These are phyloP conservation scores for Mustela nigripes DNA, from an alignment of 2,113 vertebrate species.

Conservation along the genomic window DNA sequence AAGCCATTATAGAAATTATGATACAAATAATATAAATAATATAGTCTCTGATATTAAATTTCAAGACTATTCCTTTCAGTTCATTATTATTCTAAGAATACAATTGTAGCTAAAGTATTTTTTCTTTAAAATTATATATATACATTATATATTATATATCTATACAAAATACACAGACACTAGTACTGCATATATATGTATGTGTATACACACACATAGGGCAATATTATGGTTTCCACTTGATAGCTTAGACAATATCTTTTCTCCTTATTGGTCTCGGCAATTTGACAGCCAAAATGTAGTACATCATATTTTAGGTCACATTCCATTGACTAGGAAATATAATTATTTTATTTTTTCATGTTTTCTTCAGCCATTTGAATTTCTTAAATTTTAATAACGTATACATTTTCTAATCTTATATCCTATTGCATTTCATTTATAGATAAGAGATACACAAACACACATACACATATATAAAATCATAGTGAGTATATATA, in stretches of 20 bases:
- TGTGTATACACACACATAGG: background rate
- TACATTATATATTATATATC: background rate
- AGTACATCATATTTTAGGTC: background rate
- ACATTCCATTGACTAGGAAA: background rate
- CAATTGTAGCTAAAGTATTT: background rate
- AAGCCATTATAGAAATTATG: background rate
- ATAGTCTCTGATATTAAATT: background rate
- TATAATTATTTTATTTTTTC: background rate
- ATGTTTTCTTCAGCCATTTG: background rate
- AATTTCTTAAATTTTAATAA: background rate
- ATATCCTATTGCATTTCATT: background rate
- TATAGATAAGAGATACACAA: background rate
- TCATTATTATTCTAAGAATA: background rate
- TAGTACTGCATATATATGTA: background rate
- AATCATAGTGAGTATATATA: background rate
- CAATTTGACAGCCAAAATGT: background rate
- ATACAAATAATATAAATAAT: conserved; percentile 8
- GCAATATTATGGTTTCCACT: background rate
- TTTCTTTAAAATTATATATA: conserved; percentile 5
- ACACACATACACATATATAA: background rate
- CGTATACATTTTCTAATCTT: background rate
- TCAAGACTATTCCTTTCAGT: background rate
- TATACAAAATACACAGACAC: background rate
- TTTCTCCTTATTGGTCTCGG: background rate
- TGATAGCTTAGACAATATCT: background rate